A percentile compares a stretch with the other conserved stretches of the same genome.
Conservation (phyloP, 2,888 invertebrate species). For the Eudasyphora cyanicolor region DNA sequence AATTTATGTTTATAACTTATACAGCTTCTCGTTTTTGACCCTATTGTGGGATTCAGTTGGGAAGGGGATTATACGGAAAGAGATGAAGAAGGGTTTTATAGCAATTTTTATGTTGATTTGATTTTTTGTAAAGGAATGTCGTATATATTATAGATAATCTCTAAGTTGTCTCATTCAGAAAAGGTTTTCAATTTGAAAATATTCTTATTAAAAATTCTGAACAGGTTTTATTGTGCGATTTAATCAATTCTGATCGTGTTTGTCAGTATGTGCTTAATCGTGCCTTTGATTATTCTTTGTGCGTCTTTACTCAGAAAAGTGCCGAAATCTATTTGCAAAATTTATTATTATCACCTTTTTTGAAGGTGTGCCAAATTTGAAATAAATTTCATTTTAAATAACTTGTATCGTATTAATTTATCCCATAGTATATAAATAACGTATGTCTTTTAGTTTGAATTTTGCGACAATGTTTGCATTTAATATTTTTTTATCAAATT, state of each 20-base stretch:
- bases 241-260: not conserved
- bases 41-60: not conserved
- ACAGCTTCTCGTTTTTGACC: constrained; percentile 46
- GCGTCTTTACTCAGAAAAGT: constrained; percentile 10
- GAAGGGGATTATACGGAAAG: not conserved
- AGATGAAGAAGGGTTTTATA: not conserved
- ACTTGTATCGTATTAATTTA: constrained; percentile 15
- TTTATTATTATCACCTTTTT: constrained; percentile 47
- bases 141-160: constrained; percentile 6
- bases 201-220: constrained; percentile 41
- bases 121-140: not conserved
- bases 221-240: constrained; percentile 44
- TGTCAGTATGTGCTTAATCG: constrained; percentile 14
- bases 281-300: constrained; percentile 9
- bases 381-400: constrained; percentile 21
- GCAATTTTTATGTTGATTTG: constrained; percentile 4
- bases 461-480: constrained; percentile 24
- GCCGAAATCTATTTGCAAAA: constrained; percentile 42
- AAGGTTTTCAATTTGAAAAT: not conserved
- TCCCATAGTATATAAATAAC: not conserved
- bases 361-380: constrained; percentile 42
- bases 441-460: not conserved
- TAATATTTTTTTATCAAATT: constrained; percentile 13
- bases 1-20: constrained; percentile 43
- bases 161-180: not conserved